phyloP scores from a whole-genome alignment of 2,888 invertebrate genomes.

The Agonopterix alstromeriana region DNA sequence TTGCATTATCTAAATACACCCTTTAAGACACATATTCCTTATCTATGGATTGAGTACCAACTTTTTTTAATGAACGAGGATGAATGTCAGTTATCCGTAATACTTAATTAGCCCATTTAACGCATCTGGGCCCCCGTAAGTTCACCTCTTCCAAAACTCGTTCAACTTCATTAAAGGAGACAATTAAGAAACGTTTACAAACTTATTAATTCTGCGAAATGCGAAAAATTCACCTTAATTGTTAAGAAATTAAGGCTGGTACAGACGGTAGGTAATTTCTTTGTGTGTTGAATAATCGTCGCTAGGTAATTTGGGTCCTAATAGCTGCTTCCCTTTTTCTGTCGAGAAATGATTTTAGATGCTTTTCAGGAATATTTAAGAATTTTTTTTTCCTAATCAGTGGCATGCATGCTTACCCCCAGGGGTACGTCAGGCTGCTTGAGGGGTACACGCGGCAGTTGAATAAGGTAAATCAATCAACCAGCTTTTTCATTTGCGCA shows the following conservation, averaged over 20 bases:
- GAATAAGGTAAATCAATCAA: too few species aligned
- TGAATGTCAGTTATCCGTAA: conserved; percentile 36
- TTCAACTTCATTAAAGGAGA: conserved; percentile 46
- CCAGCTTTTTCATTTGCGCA: too few species aligned
- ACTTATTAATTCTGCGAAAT: neutral
- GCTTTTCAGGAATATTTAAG: too few species aligned
- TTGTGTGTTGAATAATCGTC: neutral
- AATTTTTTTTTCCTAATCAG: too few species aligned
- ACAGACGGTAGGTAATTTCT: neutral
- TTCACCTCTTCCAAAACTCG: conserved; percentile 37
- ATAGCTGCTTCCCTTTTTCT: neutral
- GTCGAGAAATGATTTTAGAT: neutral
- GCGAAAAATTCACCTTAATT: too few species aligned
- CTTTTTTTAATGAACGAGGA: conserved; percentile 7
- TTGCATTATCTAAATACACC: too few species aligned
- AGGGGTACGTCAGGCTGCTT: too few species aligned
- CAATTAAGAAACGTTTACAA: conserved; percentile 34
- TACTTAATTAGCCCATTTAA: conserved; percentile 34
- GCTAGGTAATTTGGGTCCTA: neutral
- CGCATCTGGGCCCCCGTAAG: conserved; percentile 13
- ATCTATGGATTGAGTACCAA: too few species aligned
- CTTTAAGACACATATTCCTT: too few species aligned
- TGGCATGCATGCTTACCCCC: too few species aligned
- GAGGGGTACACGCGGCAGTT: too few species aligned
- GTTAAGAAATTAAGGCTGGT: neutral